Evolutionary conservation across 2,888 invertebrate species (phyloP).

Genomic region (Limnephilus marmoratus): DNA sequence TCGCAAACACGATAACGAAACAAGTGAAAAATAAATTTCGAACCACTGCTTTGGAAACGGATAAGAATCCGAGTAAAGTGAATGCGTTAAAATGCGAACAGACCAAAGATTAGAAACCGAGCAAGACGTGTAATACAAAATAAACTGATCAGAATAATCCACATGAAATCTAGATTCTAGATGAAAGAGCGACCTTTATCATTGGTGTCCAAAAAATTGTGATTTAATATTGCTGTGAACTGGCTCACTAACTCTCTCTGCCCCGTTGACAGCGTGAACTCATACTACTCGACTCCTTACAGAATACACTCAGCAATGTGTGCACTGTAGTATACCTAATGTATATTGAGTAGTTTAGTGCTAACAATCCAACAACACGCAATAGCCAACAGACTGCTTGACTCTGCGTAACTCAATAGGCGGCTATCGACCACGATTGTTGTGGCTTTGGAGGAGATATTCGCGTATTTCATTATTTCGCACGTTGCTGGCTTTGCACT

Average conservation of each 20-base stretch:
- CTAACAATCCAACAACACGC: not conserved
- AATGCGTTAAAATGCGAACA: not conserved
- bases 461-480: conserved; percentile 44
- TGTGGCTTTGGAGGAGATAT: conserved; percentile 31
- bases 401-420: conserved; percentile 53
- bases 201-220: not conserved
- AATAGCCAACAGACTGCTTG: conserved; percentile 50
- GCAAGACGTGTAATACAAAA: too few species aligned
- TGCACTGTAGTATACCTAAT: too few species aligned
- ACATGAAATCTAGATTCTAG: not conserved
- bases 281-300: not conserved
- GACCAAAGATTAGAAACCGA: not conserved
- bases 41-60: too few species aligned
- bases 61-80: not conserved
- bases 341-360: not conserved
- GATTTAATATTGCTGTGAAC: not conserved
- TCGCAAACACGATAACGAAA: not conserved
- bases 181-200: not conserved
- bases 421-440: conserved; percentile 36
- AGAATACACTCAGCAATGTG: not conserved
- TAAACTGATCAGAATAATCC: not conserved
- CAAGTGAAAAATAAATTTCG: not conserved
- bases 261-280: not conserved
- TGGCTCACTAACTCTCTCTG: not conserved
- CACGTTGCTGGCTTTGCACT: conserved; percentile 40